These are phyloP conservation scores for Chaunax sp. DNA, from an alignment of 2,797 vertebrate genomes.

Conservation along the genomic window DNA sequence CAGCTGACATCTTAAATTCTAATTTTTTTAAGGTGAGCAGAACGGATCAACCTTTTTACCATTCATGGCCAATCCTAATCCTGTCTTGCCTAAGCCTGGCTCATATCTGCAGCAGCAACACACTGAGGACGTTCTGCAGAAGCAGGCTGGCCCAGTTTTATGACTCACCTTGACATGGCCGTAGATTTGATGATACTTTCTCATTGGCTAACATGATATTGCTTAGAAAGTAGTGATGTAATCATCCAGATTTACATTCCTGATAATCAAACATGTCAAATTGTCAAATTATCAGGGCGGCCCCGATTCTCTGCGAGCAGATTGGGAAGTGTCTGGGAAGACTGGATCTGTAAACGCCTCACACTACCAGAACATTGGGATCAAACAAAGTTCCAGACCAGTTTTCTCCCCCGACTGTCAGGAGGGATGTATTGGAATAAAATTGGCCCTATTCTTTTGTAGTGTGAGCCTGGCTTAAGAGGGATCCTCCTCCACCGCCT, in stretches of 20 bases:
- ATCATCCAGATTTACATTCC: not conserved
- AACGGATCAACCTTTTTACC: constrained; percentile 45
- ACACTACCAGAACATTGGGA: too few relatives aligned
- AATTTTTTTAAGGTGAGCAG: constrained; percentile 8
- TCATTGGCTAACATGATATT: too few relatives aligned
- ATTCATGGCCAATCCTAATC: constrained; percentile 54
- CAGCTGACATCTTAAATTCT: constrained; percentile 22
- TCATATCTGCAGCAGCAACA: constrained; percentile 55
- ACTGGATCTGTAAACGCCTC: too few relatives aligned
- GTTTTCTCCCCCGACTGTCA: too few relatives aligned
- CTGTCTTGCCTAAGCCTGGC: constrained; percentile 45
- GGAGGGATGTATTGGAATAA: too few relatives aligned
- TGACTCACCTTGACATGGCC: constrained; percentile 57
- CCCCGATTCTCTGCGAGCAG: too few relatives aligned
- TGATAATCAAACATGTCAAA: too few relatives aligned
- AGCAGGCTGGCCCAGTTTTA: constrained; percentile 60
- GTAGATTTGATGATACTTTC: constrained; percentile 47
- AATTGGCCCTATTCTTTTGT: too few relatives aligned
- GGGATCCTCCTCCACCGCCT: constrained; percentile 46
- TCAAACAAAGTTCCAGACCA: too few relatives aligned
- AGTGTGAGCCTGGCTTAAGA: constrained; percentile 19
- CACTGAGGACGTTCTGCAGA: constrained; percentile 58
- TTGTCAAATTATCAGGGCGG: not conserved
- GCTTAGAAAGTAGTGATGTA: too few relatives aligned
- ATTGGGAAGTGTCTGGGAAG: too few relatives aligned